Conservation (phyloP, 2,888 invertebrate genomes). For the Thecophora atra region DNA sequence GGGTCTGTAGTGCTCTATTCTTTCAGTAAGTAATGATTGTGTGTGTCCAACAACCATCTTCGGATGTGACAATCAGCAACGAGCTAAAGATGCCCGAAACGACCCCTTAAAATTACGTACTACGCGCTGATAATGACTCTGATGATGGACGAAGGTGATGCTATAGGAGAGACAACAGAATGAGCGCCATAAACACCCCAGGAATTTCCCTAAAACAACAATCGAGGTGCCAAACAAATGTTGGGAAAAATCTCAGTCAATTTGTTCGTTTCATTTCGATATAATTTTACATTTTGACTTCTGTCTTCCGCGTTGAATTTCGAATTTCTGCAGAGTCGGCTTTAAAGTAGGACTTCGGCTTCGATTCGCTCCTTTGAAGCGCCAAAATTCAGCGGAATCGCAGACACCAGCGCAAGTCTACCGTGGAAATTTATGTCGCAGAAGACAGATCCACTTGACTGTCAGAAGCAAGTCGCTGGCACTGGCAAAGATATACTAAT, state of each 20-base stretch:
- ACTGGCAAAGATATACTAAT: constrained; percentile 10
- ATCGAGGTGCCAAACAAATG: constrained; percentile 7
- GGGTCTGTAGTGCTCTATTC: too few species aligned
- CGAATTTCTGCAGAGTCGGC: neutral
- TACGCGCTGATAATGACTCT: constrained; percentile 41
- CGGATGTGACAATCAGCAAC: too few species aligned
- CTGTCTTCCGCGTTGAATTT: neutral
- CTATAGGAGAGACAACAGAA: too few species aligned
- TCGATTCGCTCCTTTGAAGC: constrained; percentile 2
- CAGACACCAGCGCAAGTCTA: constrained; percentile 24
- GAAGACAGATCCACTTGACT: constrained; percentile 19
- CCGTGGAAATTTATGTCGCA: constrained; percentile 30
- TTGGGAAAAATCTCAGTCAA: neutral
- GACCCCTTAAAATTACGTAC: constrained; percentile 13
- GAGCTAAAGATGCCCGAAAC: neutral
- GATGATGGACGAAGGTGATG: constrained; percentile 47
- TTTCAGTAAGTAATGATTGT: too few species aligned
- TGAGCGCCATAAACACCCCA: neutral
- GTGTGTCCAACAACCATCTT: too few species aligned
- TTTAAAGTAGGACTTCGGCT: neutral
- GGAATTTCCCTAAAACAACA: neutral
- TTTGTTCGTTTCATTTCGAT: constrained; percentile 9
- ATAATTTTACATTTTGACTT: neutral
- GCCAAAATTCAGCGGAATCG: constrained; percentile 33
- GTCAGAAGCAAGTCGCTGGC: neutral